A percentile compares a stretch with the other conserved stretches of the same genome.
Conservation (phyloP, 2,888 invertebrate genomes). For the Buathra laborator region DNA sequence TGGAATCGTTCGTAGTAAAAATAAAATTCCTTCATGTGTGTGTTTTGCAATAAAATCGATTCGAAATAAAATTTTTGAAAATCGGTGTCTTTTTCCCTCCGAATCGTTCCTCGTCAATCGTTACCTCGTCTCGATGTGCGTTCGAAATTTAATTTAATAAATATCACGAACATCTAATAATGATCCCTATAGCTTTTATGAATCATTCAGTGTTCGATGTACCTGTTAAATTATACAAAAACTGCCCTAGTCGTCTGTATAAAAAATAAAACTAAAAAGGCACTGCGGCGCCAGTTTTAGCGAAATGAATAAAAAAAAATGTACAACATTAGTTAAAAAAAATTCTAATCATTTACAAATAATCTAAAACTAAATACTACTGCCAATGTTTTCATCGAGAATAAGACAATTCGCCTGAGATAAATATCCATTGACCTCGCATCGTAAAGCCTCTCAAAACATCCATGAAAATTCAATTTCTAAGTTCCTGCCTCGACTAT, state of each 20-base stretch:
- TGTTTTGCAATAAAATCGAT: neutral
- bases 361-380: neutral
- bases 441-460: neutral
- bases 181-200: no score
- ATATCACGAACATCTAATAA: neutral
- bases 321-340: neutral
- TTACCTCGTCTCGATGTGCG: neutral
- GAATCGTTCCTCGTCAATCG: neutral
- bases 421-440: neutral
- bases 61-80: neutral
- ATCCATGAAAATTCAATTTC: neutral
- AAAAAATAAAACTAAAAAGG: no score
- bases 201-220: no score
- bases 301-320: neutral
- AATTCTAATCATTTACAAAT: neutral
- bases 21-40: neutral
- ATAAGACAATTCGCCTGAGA: neutral
- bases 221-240: no score
- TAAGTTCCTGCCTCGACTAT: neutral
- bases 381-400: neutral
- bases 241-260: no score
- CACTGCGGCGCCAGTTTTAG: no score
- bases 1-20: neutral
- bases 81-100: neutral
- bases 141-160: neutral